These are phyloP conservation scores for Linyphia triangularis DNA, from an alignment of 2,888 invertebrate genomes.

Conservation along the genomic window DNA sequence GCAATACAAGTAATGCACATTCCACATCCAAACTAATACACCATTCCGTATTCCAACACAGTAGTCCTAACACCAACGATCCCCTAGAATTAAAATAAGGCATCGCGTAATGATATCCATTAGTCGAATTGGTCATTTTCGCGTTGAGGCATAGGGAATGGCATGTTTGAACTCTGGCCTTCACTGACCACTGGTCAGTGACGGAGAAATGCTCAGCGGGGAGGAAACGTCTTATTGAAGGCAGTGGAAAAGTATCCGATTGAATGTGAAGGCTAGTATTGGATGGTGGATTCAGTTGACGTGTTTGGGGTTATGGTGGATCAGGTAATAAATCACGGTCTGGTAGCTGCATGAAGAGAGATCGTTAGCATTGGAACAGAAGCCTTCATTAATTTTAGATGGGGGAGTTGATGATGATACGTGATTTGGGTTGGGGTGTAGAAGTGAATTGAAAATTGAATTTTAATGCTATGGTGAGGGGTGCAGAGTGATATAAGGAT, in stretches of 20 bases:
- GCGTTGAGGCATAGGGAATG: slow-evolving; percentile 22
- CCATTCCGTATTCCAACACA: background rate
- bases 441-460: background rate
- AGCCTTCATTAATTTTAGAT: background rate
- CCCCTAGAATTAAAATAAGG: background rate
- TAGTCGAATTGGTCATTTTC: slow-evolving; percentile 37
- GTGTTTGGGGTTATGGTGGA: background rate
- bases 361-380: background rate
- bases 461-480: background rate
- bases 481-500: too few species aligned
- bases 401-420: background rate
- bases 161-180: slow-evolving; percentile 45
- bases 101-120: background rate
- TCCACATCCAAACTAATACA: background rate
- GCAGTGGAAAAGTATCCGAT: background rate
- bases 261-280: background rate
- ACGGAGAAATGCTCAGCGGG: background rate
- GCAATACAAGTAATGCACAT: background rate
- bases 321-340: background rate
- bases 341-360: too few species aligned
- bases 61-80: background rate
- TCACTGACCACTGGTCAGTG: slow-evolving; percentile 31
- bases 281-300: background rate
- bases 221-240: background rate
- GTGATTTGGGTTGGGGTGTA: background rate